Evolutionary conservation across 2,797 vertebrate species (phyloP).

Genomic region (Pseudochirops corinnae): DNA sequence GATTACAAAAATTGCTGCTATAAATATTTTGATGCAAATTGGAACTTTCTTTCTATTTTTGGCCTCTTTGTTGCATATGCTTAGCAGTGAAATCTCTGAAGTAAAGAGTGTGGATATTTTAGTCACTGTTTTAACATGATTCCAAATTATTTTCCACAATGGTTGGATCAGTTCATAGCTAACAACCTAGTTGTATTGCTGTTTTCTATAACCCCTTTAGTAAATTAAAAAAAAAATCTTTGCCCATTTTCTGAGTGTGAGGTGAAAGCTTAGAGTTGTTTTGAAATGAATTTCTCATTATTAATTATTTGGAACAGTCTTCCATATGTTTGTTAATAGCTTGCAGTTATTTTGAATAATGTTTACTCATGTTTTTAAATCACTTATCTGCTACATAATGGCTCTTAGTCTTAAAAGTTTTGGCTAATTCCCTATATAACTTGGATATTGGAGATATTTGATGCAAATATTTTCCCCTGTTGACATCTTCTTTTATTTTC

Average conservation of each 20-base stretch:
- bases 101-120: not conserved
- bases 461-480: not conserved
- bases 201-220: not conserved
- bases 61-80: not conserved
- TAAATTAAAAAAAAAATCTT: not conserved
- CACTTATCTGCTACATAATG: not conserved
- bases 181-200: not conserved
- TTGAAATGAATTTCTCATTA: not conserved
- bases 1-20: not conserved
- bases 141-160: not conserved
- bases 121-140: not conserved
- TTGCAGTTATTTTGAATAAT: not conserved
- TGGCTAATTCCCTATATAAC: not conserved
- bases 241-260: not conserved
- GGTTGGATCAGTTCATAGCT: not conserved
- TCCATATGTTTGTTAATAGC: not conserved
- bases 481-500: not conserved
- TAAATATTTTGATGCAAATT: not conserved
- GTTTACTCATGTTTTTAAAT: not conserved
- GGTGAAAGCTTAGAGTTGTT: not conserved
- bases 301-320: not conserved
- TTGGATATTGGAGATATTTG: too few species aligned
- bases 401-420: not conserved
- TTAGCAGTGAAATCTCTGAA: not conserved
- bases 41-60: not conserved